Conservation (phyloP, 2,113 vertebrate species). For the Oenanthe melanoleuca region DNA sequence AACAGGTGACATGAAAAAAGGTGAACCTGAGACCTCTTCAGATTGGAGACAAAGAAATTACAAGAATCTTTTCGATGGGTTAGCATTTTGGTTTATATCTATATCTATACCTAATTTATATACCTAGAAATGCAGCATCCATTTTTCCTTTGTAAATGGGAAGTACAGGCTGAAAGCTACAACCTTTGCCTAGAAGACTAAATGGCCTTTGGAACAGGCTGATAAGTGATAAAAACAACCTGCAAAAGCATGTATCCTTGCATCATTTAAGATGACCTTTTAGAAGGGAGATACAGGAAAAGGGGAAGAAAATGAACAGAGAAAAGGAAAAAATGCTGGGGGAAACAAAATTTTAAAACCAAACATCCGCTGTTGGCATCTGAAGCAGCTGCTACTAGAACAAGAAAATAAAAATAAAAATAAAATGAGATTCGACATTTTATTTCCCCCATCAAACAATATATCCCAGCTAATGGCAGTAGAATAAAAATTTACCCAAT, state of each 20-base stretch:
- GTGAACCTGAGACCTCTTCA: constrained; percentile 39
- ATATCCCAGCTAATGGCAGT: constrained; percentile 74
- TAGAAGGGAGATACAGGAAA: constrained; percentile 7
- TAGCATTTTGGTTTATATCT: constrained; percentile 46
- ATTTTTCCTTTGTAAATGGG: constrained; percentile 45
- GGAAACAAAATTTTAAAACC: constrained; percentile 38
- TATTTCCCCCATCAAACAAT: constrained; percentile 72
- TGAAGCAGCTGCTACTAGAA: background rate
- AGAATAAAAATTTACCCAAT: constrained; percentile 71
- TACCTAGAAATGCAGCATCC: background rate
- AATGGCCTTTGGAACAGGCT: constrained; percentile 32
- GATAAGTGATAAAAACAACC: constrained; percentile 55
- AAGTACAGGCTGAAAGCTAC: constrained; percentile 41
- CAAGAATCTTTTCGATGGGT: constrained; percentile 13
- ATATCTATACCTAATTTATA: constrained; percentile 35
- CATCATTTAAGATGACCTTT: constrained; percentile 71
- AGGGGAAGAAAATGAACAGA: background rate
- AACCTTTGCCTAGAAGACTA: constrained; percentile 52
- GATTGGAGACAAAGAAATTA: constrained; percentile 53
- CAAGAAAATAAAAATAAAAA: constrained; percentile 70
- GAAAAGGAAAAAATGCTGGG: background rate
- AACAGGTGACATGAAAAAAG: constrained; percentile 42
- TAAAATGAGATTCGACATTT: constrained; percentile 65
- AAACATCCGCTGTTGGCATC: constrained; percentile 4
- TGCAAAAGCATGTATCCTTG: constrained; percentile 49